phyloP scores from a whole-genome alignment of 2,113 vertebrate species.

The Colistium nudipinnis region DNA sequence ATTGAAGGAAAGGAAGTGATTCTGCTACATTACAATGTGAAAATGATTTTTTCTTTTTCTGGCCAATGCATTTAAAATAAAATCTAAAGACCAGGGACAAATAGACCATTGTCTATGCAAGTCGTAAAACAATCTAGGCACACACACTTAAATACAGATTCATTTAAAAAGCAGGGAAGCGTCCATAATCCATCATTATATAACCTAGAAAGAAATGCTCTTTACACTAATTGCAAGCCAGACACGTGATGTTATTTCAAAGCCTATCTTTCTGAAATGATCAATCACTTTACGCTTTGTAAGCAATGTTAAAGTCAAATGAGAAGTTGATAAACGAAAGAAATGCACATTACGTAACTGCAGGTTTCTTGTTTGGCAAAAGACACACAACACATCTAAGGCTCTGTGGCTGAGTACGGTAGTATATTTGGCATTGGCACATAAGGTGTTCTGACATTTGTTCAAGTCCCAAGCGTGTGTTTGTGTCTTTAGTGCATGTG shows the following conservation, averaged over 20 bases:
- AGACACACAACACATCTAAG: background rate
- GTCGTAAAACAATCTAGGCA: too few relatives aligned
- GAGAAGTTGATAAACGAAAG: background rate
- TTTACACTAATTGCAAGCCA: background rate
- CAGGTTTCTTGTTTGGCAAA: background rate
- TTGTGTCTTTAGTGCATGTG: constrained; percentile 27
- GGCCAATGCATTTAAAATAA: too few relatives aligned
- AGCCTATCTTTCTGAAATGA: background rate
- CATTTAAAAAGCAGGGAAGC: too few relatives aligned
- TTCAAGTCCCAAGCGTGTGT: constrained; percentile 38
- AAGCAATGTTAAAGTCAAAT: background rate
- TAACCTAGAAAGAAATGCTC: background rate
- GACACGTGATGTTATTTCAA: background rate
- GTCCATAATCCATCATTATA: too few relatives aligned
- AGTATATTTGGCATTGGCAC: constrained; percentile 29
- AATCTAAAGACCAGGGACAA: too few relatives aligned
- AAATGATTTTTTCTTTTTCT: too few relatives aligned
- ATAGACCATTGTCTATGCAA: too few relatives aligned
- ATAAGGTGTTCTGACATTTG: constrained; percentile 62
- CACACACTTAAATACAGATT: too few relatives aligned
- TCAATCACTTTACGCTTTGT: background rate
- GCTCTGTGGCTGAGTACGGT: constrained; percentile 7
- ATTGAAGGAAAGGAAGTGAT: too few relatives aligned
- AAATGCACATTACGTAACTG: background rate
- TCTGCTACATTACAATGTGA: too few relatives aligned